Percentiles rank a stretch among this genome's conserved stretches.
These are phyloP conservation scores for Paracyclopina nana DNA, from an alignment of 1,140 invertebrate species.

Conservation along the genomic window DNA sequence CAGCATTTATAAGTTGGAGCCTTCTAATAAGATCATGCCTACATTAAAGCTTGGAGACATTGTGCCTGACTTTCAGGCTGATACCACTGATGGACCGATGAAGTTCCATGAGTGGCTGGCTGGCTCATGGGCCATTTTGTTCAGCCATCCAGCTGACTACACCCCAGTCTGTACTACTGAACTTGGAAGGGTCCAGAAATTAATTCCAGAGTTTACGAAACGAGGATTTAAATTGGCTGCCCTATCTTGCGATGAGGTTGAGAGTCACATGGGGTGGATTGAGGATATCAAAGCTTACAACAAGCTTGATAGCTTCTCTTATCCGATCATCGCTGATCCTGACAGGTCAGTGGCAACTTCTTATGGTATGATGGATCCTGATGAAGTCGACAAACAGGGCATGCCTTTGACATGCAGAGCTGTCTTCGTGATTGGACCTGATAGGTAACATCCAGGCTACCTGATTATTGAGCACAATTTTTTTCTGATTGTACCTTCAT, in stretches of 20 bases:
- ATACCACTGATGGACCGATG: slow-evolving; percentile 50
- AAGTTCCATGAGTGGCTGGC: slow-evolving; percentile 54
- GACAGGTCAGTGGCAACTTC: slow-evolving; percentile 49
- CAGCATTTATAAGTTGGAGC: too few relatives aligned
- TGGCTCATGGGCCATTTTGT: slow-evolving; percentile 66
- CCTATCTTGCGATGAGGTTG: slow-evolving; percentile 64
- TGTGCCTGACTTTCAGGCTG: slow-evolving; percentile 50
- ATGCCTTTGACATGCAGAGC: slow-evolving; percentile 59
- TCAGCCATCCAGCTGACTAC: slow-evolving; percentile 80
- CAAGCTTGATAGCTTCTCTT: slow-evolving; percentile 47
- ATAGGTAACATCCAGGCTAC: too few relatives aligned
- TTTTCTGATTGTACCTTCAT: too few relatives aligned
- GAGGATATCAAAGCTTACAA: slow-evolving; percentile 58
- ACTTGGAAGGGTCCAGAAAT: slow-evolving; percentile 50
- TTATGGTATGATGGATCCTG: slow-evolving; percentile 70
- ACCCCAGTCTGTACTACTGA: slow-evolving; percentile 90
- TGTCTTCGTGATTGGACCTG: slow-evolving; percentile 67
- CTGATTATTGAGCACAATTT: too few relatives aligned
- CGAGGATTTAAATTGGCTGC: slow-evolving; percentile 75
- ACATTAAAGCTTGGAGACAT: slow-evolving; percentile 37
- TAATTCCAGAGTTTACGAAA: slow-evolving; percentile 52
- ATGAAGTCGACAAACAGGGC: slow-evolving; percentile 52
- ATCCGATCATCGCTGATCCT: slow-evolving; percentile 68
- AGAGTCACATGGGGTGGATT: slow-evolving; percentile 64
- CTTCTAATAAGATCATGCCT: slow-evolving; percentile 2